Conservation (phyloP, 2,797 vertebrate genomes). For the Nyctibius grandis region DNA sequence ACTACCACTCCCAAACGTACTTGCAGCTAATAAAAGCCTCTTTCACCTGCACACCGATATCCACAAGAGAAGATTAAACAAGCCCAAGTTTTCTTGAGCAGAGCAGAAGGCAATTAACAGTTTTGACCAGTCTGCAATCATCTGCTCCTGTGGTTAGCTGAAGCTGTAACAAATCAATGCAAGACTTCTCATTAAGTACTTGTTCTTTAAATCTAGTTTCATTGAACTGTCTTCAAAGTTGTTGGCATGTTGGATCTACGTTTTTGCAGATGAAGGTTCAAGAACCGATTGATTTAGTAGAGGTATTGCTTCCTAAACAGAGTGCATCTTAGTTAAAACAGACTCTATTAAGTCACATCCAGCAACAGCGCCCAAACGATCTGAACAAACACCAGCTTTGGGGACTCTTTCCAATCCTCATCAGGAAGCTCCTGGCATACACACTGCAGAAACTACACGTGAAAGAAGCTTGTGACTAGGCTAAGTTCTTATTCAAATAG, state of each 20-base stretch:
- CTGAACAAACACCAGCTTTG: neutral
- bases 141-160: neutral
- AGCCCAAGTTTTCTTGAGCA: neutral
- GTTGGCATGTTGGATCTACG: fast-evolving
- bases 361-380: neutral
- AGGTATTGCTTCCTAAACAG: neutral
- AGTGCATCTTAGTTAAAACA: neutral
- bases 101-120: neutral
- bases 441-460: conserved; percentile 6
- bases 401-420: neutral
- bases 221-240: neutral
- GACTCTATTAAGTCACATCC: neutral
- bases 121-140: neutral
- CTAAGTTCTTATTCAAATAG: conserved; percentile 30
- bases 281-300: neutral
- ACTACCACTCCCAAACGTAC: neutral
- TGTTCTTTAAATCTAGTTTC: neutral
- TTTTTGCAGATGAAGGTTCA: neutral
- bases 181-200: neutral
- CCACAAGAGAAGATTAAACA: neutral
- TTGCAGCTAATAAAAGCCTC: neutral
- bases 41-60: neutral
- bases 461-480: conserved; percentile 38
- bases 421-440: neutral
- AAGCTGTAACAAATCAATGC: neutral